These are phyloP conservation scores for Xylocopa sonorina DNA, from an alignment of 1,140 invertebrate genomes.

Conservation along the genomic window DNA sequence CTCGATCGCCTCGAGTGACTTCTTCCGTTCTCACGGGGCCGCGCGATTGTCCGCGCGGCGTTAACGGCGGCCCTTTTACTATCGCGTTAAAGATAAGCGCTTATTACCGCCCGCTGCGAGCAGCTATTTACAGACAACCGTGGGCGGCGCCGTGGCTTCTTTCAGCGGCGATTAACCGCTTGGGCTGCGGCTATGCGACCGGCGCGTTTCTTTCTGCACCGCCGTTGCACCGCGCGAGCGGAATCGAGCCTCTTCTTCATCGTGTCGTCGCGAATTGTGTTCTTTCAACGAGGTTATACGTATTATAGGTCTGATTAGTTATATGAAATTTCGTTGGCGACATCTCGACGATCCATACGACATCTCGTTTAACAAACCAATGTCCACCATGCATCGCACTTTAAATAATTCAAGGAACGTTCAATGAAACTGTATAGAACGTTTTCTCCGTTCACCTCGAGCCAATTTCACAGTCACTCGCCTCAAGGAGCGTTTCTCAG, in stretches of 20 bases:
- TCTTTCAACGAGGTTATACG: no score
- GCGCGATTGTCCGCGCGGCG: slow-evolving; percentile 59
- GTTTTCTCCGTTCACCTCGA: background rate
- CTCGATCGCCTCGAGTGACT: slow-evolving; percentile 58
- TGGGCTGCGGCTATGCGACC: slow-evolving; percentile 5
- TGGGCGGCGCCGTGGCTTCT: slow-evolving; percentile 37
- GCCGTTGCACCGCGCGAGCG: background rate
- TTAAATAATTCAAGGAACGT: no score
- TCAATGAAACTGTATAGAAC: background rate
- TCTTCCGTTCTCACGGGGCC: slow-evolving; percentile 64
- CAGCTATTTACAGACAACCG: slow-evolving; percentile 63
- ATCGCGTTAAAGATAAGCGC: slow-evolving; percentile 70
- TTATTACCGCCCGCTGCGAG: slow-evolving; percentile 66
- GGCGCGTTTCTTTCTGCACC: slow-evolving; percentile 41
- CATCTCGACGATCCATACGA: no score
- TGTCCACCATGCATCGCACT: no score
- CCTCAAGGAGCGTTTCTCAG: background rate
- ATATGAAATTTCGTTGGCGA: no score
- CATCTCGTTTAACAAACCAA: no score
- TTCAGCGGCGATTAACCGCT: slow-evolving; percentile 44
- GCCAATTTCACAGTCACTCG: background rate
- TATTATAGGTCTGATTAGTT: no score
- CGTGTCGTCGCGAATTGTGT: background rate
- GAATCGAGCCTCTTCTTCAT: background rate
- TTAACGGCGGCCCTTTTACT: slow-evolving; percentile 66